Base-by-base conservation (phyloP, 2,888 invertebrate genomes). In the Synanthedon andrenaeformis region DNA sequence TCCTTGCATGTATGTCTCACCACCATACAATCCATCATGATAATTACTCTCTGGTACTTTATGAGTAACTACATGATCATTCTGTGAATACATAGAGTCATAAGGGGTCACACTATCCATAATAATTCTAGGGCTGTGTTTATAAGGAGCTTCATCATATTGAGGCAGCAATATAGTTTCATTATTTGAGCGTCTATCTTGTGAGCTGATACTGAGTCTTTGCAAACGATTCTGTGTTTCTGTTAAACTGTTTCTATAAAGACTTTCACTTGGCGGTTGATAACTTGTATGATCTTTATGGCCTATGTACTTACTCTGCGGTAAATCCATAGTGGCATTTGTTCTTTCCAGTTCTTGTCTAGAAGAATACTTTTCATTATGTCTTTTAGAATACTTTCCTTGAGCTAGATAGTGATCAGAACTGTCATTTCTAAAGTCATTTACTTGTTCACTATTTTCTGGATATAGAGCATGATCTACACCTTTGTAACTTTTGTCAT, bases 391-490 rank as follows among this genome's bases (percentile, higher is more conserved):
- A 59, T 76, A 77, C 58, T 75, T 76, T 61, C 69, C 72, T 61
- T 78, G 72, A 51, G 72, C 60, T 55, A 67, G 64, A 64, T 76
- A 82, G 57, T 75, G 68, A 52, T 81, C 82, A 53, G 64, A 55
- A 64, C 65, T 74, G 51, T 78, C 78, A 61, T 64, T 62, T 67
- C 79, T 79, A 58, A 70, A 81, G 42, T 79, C 77, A 53, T 69
- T 69, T 50, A 67, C 61, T 56, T 64, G 64, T 45, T 70, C 76
- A 76, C 80, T 82, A 61, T 71, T 83, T 57, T 87, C 88, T 55
- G 80, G 67, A 65, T 89, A 89, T 14, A 88, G 64, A 55, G 87
- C 79, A 77, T 88, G 88, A 58, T 89, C 88, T 45, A 88, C 84
- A 76, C 88, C 85, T 72, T 85, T 88, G 59, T 88, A 88, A 42